Evolutionary conservation across 2,797 vertebrate genomes (phyloP), one percentile per base, ranked within the genome.

Genomic region (Erethizon dorsatum): DNA sequence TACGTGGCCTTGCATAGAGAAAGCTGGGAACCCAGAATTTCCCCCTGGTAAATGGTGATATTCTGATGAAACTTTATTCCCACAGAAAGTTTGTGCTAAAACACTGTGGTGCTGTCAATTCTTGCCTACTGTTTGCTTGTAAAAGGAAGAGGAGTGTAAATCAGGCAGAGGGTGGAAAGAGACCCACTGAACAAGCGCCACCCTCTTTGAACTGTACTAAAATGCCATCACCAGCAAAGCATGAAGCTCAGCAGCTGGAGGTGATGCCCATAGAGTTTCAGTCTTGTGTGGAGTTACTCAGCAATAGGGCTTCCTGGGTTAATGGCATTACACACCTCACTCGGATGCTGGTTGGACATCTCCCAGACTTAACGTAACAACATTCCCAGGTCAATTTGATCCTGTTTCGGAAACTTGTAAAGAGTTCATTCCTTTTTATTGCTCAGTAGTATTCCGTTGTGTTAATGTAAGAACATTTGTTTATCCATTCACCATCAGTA

Each of bases 161-260:
- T 1, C 4, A 0, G 7, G 4, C 15, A 5, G 2, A 15, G 54
- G 17, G 33, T 37, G 33, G 15, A 13, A 14, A 18, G 13, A 47
- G 28, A 56, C 33, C 50, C 50, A 41, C 3, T 28, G 8, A 73
- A 73, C 45, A 1, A 6, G 33, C 2, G 11, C 26, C 41, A 22
- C 13, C 17, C 33, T 71, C 33, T 61, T 26, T 20, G 9, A 85
- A 13, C 80, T 7, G 8, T 57, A 12, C 11, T 69, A 20, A 33
- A 33, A 90, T 57, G 37, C n/a, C 41, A 5, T 47, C 24, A 33
- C 13, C 13, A 54, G 57, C 22, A 47, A 22, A 33, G 47, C 15
- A 20, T 65, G 26, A 65, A 67, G 47, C n/a, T 54, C 9, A 33
- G 20, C 7, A 85, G 33, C 45, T 13, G 65, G 79, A 3, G 7